A percentile compares a stretch with the other conserved stretches of the same genome.
phyloP scores from a whole-genome alignment of 2,113 vertebrate species.

The Ahaetulla prasina region DNA sequence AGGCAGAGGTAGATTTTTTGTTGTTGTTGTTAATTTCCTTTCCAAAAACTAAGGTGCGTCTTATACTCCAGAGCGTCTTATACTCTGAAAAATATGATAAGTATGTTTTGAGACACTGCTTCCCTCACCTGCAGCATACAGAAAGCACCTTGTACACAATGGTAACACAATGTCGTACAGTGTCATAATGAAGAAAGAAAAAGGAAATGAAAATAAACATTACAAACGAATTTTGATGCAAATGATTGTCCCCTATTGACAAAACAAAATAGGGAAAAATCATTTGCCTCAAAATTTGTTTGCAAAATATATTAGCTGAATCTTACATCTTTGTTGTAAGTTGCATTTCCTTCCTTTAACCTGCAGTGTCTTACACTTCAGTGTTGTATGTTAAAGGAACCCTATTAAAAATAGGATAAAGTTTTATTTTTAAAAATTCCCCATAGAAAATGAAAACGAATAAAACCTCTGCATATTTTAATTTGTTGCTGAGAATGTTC shows the following conservation, averaged over 20 bases:
- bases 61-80: no score
- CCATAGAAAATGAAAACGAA: neutral
- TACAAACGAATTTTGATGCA: neutral
- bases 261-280: neutral
- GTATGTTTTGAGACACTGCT: neutral
- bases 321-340: neutral
- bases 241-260: neutral
- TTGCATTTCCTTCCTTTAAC: neutral
- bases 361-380: neutral
- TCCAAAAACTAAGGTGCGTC: no score
- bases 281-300: neutral
- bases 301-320: neutral
- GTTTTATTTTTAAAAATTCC: neutral
- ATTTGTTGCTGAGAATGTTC: neutral
- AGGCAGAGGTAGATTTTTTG: no score
- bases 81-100: no score
- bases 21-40: no score
- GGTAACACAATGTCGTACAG: neutral
- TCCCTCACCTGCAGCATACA: neutral
- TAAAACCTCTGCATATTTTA: neutral
- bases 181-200: neutral
- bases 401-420: neutral
- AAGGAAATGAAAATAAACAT: neutral
- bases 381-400: neutral
- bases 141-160: neutral